Evolutionary conservation across 2,888 invertebrate species (phyloP).

Genomic region (Pammene aurita): DNA sequence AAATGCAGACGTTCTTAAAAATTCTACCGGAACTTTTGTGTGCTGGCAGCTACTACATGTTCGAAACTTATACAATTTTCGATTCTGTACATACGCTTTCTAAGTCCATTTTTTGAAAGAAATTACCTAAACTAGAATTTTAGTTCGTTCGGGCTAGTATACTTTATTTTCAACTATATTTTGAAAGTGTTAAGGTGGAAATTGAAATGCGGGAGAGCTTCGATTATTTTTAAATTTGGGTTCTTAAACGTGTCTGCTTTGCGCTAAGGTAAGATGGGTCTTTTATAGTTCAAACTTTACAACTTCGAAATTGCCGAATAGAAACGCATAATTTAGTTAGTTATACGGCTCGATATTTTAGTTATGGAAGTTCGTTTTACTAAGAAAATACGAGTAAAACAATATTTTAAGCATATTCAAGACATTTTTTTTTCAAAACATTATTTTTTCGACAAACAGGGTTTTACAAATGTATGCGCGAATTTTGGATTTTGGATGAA

Average conservation of each 20-base stretch:
- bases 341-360: neutral
- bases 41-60: constrained; percentile 20
- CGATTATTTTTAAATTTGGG: constrained; percentile 36
- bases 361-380: neutral
- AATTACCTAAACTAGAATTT: constrained; percentile 5
- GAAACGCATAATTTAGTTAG: neutral
- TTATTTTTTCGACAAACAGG: too few species aligned
- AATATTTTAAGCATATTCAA: neutral
- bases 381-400: neutral
- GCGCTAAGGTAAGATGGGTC: constrained; percentile 21
- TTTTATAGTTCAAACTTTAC: constrained; percentile 29
- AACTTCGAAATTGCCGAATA: constrained; percentile 1
- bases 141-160: neutral
- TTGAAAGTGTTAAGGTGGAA: constrained; percentile 4
- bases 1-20: constrained; percentile 28
- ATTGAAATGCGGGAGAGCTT: constrained; percentile 4
- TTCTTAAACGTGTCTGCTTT: constrained; percentile 33
- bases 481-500: too few species aligned
- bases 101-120: constrained; percentile 12
- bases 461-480: too few species aligned
- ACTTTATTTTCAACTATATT: constrained; percentile 17
- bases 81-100: neutral
- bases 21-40: constrained; percentile 25
- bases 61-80: constrained; percentile 7
- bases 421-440: too few species aligned